Conservation (phyloP, 2,888 invertebrate genomes). For the Automeris io region DNA sequence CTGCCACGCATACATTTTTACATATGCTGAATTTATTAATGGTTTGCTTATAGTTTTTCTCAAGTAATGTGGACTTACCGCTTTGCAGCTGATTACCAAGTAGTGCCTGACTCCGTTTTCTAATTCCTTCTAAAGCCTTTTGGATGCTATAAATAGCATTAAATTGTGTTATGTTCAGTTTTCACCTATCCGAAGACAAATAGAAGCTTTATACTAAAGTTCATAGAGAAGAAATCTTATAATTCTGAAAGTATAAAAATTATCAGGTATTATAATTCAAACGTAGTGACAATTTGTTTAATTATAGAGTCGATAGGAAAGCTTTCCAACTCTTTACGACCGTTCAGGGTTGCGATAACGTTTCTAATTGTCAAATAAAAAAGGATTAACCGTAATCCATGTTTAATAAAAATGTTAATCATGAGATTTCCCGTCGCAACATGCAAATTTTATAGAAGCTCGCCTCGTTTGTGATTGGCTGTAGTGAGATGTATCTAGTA, state of each 20-base stretch:
- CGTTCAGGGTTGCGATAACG: conserved; percentile 60
- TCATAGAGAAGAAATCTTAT: conserved; percentile 17
- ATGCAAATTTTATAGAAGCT: conserved; percentile 55
- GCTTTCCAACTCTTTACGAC: conserved; percentile 74
- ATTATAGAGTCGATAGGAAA: conserved; percentile 62
- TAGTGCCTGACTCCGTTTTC: too few species aligned
- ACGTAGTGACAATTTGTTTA: conserved; percentile 54
- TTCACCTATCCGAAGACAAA: too few species aligned
- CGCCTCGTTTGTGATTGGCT: conserved; percentile 11
- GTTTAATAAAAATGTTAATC: conserved; percentile 77
- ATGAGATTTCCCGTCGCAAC: conserved; percentile 61
- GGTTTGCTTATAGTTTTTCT: too few species aligned
- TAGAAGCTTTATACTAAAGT: too few species aligned
- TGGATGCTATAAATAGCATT: too few species aligned
- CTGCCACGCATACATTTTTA: too few species aligned
- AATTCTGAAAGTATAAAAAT: conserved; percentile 32
- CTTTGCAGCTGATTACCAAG: too few species aligned
- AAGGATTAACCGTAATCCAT: conserved; percentile 71
- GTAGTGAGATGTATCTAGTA: neutral
- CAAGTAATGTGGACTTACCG: too few species aligned
- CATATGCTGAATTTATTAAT: too few species aligned
- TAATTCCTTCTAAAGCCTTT: too few species aligned
- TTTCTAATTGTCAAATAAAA: conserved; percentile 75
- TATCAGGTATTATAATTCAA: conserved; percentile 50
- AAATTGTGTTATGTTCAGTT: too few species aligned